Conservation (phyloP, 2,797 vertebrate species). For the Helostoma temminkii region DNA sequence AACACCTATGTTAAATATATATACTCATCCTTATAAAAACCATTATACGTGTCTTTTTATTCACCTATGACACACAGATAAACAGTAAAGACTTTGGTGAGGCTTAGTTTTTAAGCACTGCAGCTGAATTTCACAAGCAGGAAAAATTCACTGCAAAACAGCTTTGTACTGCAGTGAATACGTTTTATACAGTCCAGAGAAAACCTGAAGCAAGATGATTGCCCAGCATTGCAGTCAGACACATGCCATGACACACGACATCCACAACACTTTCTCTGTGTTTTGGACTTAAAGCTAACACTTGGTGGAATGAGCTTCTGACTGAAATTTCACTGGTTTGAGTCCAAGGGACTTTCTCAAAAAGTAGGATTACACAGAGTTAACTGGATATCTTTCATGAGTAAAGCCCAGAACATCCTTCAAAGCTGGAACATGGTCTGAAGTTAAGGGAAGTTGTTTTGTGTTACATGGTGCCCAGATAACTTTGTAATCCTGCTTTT, state of each 20-base stretch:
- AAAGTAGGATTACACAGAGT: slow-evolving; percentile 33
- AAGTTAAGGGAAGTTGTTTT: slow-evolving; percentile 16
- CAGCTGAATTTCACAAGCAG: not conserved
- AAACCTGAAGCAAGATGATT: not conserved
- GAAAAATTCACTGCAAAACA: not conserved
- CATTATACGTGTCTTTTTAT: not conserved
- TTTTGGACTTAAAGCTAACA: not conserved
- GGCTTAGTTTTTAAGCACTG: not conserved
- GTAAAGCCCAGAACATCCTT: slow-evolving; percentile 31
- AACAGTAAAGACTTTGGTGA: slow-evolving; percentile 4
- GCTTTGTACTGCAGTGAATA: not conserved
- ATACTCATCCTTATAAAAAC: too few species aligned
- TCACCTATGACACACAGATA: not conserved
- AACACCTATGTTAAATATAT: not conserved
- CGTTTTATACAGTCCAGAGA: not conserved
- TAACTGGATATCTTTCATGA: slow-evolving; percentile 44
- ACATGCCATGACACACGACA: not conserved
- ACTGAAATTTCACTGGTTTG: slow-evolving; percentile 5
- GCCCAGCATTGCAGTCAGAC: not conserved
- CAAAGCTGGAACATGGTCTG: slow-evolving; percentile 34
- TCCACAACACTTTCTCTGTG: not conserved
- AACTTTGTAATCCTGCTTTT: slow-evolving; percentile 36
- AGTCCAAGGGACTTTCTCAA: slow-evolving; percentile 10
- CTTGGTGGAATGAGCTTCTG: not conserved
- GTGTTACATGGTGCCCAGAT: slow-evolving; percentile 31